Percentiles rank a stretch among this genome's conserved stretches.
phyloP scores from a whole-genome alignment of 2,797 vertebrate genomes.

The Pyrocephalus nanus region DNA sequence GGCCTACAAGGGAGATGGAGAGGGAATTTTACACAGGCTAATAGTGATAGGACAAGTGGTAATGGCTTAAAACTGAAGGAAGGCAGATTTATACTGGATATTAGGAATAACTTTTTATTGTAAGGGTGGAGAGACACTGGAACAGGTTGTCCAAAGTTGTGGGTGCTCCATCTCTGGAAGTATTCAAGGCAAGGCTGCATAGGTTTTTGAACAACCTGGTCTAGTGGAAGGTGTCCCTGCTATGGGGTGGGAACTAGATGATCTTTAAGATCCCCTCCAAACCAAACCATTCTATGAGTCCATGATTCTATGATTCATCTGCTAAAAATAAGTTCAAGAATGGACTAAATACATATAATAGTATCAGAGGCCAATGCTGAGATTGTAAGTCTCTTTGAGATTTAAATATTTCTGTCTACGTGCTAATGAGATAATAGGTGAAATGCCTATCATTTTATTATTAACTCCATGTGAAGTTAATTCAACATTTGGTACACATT shows the following conservation, averaged over 20 bases:
- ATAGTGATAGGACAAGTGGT: not conserved
- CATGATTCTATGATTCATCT: not conserved
- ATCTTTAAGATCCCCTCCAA: not conserved
- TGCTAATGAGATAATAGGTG: not conserved
- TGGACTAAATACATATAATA: not conserved
- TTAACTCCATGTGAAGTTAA: not conserved
- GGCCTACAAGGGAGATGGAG: not conserved
- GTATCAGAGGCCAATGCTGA: not conserved
- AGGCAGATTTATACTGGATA: not conserved
- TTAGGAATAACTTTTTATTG: not conserved
- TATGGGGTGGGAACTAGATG: rapidly evolving
- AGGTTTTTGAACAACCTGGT: not conserved
- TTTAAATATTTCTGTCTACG: not conserved
- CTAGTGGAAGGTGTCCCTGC: not conserved
- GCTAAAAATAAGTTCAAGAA: not conserved
- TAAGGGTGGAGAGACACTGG: too few relatives aligned
- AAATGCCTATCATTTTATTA: not conserved
- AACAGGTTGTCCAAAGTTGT: not conserved
- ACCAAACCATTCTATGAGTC: not conserved
- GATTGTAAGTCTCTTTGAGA: not conserved
- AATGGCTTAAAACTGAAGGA: not conserved
- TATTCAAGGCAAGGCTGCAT: rapidly evolving
- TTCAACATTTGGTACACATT: not conserved
- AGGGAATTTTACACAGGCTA: not conserved
- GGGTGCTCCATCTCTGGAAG: not conserved